Evolutionary conservation across 2,888 invertebrate genomes (phyloP).

Genomic region (Schrankia costaestrigalis): DNA sequence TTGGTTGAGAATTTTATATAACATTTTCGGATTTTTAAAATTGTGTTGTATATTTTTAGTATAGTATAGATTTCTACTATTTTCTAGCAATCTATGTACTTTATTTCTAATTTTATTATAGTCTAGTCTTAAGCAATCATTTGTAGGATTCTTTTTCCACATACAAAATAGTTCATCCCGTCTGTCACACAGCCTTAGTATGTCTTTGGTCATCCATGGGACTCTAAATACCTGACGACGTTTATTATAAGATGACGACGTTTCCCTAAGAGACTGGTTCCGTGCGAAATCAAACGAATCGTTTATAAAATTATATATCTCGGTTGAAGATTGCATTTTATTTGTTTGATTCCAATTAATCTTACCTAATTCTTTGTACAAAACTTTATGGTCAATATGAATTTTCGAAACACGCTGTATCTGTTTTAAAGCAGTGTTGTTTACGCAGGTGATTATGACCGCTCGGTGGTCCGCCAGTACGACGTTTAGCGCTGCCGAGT

Average conservation of each 20-base stretch:
- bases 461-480: not conserved
- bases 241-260: too few species aligned
- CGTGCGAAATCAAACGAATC: too few species aligned
- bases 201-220: too few species aligned
- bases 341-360: not conserved
- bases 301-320: too few species aligned
- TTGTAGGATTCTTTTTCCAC: not conserved
- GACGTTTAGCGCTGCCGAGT: conserved; percentile 16
- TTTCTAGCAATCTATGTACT: not conserved
- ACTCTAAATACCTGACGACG: too few species aligned
- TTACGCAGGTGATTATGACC: not conserved
- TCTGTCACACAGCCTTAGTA: too few species aligned
- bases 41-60: not conserved
- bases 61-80: not conserved
- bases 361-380: not conserved
- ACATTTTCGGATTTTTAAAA: too few species aligned
- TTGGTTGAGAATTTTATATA: not conserved
- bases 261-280: too few species aligned
- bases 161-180: too few species aligned
- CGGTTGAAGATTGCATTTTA: not conserved
- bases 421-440: not conserved
- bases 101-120: not conserved
- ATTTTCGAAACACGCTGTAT: not conserved
- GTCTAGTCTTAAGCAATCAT: not conserved
- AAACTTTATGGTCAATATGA: not conserved